Base-by-base conservation (phyloP, 2,888 invertebrate genomes). In the Boloria selene region DNA sequence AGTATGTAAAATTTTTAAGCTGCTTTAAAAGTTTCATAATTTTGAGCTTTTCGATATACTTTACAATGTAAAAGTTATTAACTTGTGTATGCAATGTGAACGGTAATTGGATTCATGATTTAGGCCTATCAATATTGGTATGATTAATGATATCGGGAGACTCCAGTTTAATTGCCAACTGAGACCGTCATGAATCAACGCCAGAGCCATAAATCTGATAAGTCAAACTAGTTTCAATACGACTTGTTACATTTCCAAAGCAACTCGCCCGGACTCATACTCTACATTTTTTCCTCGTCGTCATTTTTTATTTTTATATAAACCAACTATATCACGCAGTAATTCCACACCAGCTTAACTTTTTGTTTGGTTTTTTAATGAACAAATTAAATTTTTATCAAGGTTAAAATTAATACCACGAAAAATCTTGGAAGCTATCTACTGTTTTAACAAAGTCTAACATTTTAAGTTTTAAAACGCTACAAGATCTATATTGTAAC, bases 91-190 rank as follows among this genome's bases (percentile, higher is more conserved):
- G 56, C 54, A 49, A 56, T 44, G 44, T 63, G 45, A 45, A 61
- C 53, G 52, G 62, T 70, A 92, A 91, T 91, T 92, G 90, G 90
- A 85, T 88, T 84, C 85, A 85, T 88, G 85, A 84, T 61, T 80
- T 80, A 79, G 77, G 85, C 82, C 90, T 89, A 92, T 90, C 91
- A 88, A 89, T 90, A 88, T 84, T 78, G 75, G 22, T 80, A 85
- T 91, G 91, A 91, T 92, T 91, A 89, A 92, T 92, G 88, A 85
- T 86, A 88, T 86, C 83, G 81, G 75, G 79, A 79, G 83, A 83
- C 85, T 82, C 79, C 80, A 80, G 79, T 86, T 86, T 90, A 90
- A 90, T 90, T 91, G 90, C 89, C 80, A 84, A 84, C 77, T 79
- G 81, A 79, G 85, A 85, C 82, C 77, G 80, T 87, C 86, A 88